A percentile compares a stretch with the other conserved stretches of the same genome.
Evolutionary conservation across 2,113 vertebrate species (phyloP).

Genomic region (Megaceryle maxima): DNA sequence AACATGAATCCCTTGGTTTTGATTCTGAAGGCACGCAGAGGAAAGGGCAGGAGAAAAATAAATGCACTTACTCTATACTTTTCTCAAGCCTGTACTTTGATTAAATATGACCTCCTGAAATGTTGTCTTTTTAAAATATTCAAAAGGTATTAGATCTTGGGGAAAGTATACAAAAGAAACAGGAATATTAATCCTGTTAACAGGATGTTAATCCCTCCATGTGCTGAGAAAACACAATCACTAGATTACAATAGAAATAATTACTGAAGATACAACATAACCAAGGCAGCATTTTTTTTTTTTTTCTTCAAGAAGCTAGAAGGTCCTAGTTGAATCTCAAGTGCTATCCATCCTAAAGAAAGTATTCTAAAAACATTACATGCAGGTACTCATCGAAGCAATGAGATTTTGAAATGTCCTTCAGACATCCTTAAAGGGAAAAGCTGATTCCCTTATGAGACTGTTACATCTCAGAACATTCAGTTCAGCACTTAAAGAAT

Average conservation of each 20-base stretch:
- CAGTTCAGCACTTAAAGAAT: not conserved
- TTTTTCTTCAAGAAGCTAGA: not conserved
- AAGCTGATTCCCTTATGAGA: not conserved
- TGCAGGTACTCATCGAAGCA: not conserved
- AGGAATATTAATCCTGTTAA: conserved; percentile 32
- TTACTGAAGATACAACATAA: not conserved
- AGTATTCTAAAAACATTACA: not conserved
- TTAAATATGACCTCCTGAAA: not conserved
- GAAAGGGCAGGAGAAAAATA: not conserved
- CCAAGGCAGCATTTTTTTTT: not conserved
- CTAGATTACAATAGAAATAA: not conserved
- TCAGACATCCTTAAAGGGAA: not conserved
- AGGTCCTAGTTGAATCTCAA: not conserved
- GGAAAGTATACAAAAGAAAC: not conserved
- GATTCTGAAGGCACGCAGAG: not conserved
- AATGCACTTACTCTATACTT: not conserved
- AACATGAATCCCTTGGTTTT: not conserved
- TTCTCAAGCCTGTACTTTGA: not conserved
- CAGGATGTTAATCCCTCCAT: not conserved
- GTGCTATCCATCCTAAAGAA: not conserved
- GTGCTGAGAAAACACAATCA: conserved; percentile 2
- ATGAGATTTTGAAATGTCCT: not conserved
- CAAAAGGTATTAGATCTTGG: not conserved
- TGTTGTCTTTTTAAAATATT: not conserved
- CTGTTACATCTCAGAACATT: not conserved